A percentile compares a stretch with the other conserved stretches of the same genome.
Evolutionary conservation across 2,113 vertebrate species (phyloP).

Genomic region (Lagopus muta): DNA sequence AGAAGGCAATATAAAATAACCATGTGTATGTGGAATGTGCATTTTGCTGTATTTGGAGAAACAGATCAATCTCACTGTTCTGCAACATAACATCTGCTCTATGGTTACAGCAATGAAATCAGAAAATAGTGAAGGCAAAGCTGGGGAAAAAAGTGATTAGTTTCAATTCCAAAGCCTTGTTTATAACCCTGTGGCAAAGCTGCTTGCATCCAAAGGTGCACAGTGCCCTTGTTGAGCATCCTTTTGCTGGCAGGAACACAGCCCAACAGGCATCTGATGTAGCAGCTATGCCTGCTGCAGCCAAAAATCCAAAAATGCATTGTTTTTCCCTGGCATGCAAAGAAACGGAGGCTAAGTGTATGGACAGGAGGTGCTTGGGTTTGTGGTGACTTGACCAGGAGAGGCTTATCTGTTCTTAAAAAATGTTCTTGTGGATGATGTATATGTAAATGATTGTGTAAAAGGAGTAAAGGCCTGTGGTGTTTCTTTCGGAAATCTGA

Average conservation of each 20-base stretch:
- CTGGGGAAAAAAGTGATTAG: background rate
- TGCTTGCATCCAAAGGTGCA: background rate
- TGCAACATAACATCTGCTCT: background rate
- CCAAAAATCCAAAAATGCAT: background rate
- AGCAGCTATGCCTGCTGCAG: background rate
- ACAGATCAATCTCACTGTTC: background rate
- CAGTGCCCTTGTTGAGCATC: background rate
- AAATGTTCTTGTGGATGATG: background rate
- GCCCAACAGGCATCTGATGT: background rate
- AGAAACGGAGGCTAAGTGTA: background rate
- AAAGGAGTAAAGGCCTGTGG: background rate
- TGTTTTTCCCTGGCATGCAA: background rate
- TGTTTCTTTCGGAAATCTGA: background rate
- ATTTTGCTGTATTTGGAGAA: background rate
- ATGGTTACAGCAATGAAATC: background rate
- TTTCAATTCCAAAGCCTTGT: background rate
- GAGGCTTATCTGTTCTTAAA: background rate
- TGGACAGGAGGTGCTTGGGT: background rate
- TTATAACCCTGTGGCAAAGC: background rate
- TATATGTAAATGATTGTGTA: constrained; percentile 14
- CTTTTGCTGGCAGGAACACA: background rate
- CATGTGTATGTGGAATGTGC: background rate
- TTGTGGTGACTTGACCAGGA: background rate
- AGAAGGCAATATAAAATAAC: background rate
- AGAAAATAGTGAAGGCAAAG: background rate